Evolutionary conservation across 2,113 vertebrate species (phyloP).

Genomic region (Scomber colias): DNA sequence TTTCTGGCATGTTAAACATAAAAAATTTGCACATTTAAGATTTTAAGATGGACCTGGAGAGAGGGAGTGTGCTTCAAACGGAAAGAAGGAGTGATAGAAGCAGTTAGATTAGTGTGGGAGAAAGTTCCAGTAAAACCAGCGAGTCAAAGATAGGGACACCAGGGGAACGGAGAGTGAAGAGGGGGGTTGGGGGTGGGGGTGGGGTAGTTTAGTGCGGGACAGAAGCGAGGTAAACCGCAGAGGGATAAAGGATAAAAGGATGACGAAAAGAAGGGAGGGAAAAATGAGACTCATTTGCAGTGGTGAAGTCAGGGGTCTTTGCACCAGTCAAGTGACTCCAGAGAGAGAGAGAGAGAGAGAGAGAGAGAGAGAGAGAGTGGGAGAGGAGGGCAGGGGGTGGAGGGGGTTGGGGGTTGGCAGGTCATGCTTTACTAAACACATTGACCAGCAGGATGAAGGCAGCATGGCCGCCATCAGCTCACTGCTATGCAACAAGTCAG

Average conservation of each 20-base stretch:
- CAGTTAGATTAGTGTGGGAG: background rate
- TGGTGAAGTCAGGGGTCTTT: constrained; percentile 68
- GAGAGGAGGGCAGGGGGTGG: background rate
- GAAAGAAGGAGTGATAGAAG: too few species aligned
- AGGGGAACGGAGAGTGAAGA: background rate
- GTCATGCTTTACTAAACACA: constrained; percentile 82
- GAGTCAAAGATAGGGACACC: background rate
- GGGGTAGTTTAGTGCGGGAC: background rate
- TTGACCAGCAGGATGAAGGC: constrained; percentile 70
- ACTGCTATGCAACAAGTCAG: constrained; percentile 10
- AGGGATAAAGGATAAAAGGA: constrained; percentile 35
- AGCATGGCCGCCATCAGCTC: constrained; percentile 34
- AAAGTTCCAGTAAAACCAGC: constrained; percentile 5
- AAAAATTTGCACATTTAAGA: too few species aligned
- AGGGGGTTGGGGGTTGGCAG: background rate
- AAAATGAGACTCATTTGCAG: constrained; percentile 61
- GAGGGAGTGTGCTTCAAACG: too few species aligned
- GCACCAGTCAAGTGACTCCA: constrained; percentile 76
- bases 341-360: constrained; percentile 16
- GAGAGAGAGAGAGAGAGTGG: background rate
- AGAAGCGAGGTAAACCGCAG: background rate
- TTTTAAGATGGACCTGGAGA: too few species aligned
- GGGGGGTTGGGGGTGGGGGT: background rate
- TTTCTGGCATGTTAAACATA: too few species aligned
- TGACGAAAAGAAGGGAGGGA: constrained; percentile 39